Percentiles rank a stretch among this genome's conserved stretches.
phyloP scores from a whole-genome alignment of 2,797 vertebrate species.

The Rhinella marina region DNA sequence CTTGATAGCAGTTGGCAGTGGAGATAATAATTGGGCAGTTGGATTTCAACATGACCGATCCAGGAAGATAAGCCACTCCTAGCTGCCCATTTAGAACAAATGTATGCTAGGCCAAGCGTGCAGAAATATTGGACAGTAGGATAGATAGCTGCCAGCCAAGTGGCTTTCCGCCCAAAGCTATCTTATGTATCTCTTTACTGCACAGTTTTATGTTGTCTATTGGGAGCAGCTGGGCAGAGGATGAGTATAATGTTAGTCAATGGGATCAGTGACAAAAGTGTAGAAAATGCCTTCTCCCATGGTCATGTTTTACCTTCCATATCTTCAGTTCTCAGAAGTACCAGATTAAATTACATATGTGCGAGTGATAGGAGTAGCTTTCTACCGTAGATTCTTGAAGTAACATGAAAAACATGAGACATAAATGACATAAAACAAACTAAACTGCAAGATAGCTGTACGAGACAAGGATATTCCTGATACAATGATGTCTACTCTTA shows the following conservation, averaged over 20 bases:
- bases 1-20: no score
- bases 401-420: background rate
- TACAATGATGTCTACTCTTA: background rate
- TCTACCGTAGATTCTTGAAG: background rate
- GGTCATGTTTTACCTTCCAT: background rate
- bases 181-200: no score
- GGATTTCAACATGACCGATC: no score
- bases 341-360: background rate
- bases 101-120: no score
- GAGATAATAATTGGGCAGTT: no score
- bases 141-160: no score
- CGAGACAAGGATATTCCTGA: background rate
- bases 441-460: background rate
- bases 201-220: no score
- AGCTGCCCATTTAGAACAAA: no score
- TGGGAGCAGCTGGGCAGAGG: no score
- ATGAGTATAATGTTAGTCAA: background rate
- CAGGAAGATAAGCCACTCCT: no score
- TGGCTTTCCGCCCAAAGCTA: no score
- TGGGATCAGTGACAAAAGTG: background rate
- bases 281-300: background rate
- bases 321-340: background rate
- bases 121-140: no score
- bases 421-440: background rate
- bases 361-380: background rate